phyloP scores from a whole-genome alignment of 2,888 invertebrate genomes.

The Carterocephalus palaemon region DNA sequence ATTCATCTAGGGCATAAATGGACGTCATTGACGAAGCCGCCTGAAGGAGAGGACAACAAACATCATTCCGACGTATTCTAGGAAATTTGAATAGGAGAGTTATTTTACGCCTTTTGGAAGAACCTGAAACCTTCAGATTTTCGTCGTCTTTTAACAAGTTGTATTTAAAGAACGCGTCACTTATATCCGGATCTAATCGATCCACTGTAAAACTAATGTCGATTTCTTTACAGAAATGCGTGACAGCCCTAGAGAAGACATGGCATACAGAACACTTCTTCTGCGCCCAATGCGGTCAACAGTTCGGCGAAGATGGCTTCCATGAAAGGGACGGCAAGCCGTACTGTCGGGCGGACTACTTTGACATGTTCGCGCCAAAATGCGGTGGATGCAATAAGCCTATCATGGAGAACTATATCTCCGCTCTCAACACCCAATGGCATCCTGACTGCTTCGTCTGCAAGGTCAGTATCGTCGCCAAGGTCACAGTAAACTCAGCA shows the following conservation, averaged over 20 bases:
- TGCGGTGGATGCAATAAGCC: constrained; percentile 97
- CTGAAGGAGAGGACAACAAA: too few species aligned
- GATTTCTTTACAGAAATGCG: constrained; percentile 91
- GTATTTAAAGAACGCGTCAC: too few species aligned
- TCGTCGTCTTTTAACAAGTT: too few species aligned
- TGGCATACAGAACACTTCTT: constrained; percentile 99
- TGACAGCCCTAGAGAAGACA: constrained; percentile 97
- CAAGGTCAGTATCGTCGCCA: constrained; percentile 88
- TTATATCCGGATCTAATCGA: neutral
- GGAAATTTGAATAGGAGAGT: too few species aligned
- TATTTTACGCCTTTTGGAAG: too few species aligned
- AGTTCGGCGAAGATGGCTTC: constrained; percentile 98
- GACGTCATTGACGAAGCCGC: too few species aligned
- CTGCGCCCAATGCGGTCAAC: constrained; percentile 97
- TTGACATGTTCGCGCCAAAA: constrained; percentile 98
- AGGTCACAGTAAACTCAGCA: neutral
- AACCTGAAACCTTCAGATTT: too few species aligned
- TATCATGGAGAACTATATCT: constrained; percentile 99
- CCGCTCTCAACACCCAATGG: constrained; percentile 98
- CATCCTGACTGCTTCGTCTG: constrained; percentile 99
- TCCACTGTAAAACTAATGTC: constrained; percentile 17
- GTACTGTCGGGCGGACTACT: constrained; percentile 97
- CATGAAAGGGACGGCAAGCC: constrained; percentile 98
- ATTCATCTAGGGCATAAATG: too few species aligned
- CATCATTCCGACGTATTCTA: too few species aligned